Evolutionary conservation across 2,113 vertebrate species (phyloP), one percentile per base, ranked within the genome.

Genomic region (Bombycilla garrulus): DNA sequence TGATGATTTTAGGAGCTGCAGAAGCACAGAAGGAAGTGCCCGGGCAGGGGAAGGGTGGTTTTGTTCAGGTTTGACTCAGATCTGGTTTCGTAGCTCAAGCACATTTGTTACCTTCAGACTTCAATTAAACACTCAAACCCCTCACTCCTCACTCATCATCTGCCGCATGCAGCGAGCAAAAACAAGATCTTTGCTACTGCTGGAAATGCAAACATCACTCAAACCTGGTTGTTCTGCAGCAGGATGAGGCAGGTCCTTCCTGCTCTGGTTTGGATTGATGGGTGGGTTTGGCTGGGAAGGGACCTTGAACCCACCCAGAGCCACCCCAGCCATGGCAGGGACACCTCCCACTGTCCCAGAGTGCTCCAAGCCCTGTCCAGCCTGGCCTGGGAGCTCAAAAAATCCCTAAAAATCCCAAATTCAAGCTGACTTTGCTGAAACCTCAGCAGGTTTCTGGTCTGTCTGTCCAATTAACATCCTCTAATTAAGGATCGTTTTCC

Each of bases 261-360:
- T 3, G 5, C 56, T 25, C 3, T 0, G 6, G 0, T 15, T 6
- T 4, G 15, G 33, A 10, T 6, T 29, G 15, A 15, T 7, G 19
- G 62, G 11, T 19, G 24, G 35, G 8, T 48, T 58, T 42, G 82
- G 51, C 10, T 23, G 8, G 24, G 57, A 25, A 31, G 2, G 40
- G 70, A 45, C 38, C 57, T 26, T 8, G 16, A 26, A 35, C 6
- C 13, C 57, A 16, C 1, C 57, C 50, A 23, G 23, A 8, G 9
- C 58, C 81, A 65, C 19, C 58, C 33, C 58, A 36, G 61, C 21
- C 71, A 20, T 1, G 25, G 21, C 61, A 86, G 44, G 36, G 61
- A 42, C 71, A 36, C 44, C 53, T 86, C 0, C 56, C 61, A 5
- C 48, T 3, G 2, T 5, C 57, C 57, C 65, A n/a, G 48, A 22